A percentile compares a stretch with the other conserved stretches of the same genome.
These are phyloP conservation scores for Lytechinus pictus DNA, from an alignment of 35 echinoderm and acorn worm genomes.

Conservation along the genomic window DNA sequence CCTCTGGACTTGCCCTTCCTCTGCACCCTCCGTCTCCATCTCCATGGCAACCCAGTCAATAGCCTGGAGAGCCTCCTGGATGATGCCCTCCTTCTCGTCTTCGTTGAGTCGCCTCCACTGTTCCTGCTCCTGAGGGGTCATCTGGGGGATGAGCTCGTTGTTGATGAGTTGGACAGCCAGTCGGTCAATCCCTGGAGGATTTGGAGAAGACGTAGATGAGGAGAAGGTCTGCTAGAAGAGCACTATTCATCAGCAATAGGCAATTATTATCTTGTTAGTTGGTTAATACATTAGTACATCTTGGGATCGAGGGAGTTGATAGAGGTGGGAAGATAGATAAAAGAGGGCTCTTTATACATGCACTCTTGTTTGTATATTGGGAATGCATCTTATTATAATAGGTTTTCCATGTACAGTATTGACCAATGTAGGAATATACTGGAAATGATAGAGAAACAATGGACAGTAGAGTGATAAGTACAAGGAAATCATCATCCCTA, in stretches of 20 bases:
- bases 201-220: neutral
- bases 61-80: conserved; percentile 25
- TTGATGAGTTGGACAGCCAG: conserved; percentile 33
- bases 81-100: conserved; percentile 52
- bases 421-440: no score
- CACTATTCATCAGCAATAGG: neutral
- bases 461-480: no score
- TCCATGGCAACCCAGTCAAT: conserved; percentile 42
- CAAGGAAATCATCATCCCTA: no score
- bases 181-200: conserved; percentile 21
- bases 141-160: conserved; percentile 53
- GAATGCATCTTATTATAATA: neutral
- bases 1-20: neutral
- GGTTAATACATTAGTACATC: neutral
- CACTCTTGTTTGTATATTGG: neutral
- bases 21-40: conserved; percentile 29
- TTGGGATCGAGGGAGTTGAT: neutral
- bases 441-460: no score
- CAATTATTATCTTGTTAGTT: neutral
- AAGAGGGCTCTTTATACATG: neutral
- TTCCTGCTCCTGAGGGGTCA: conserved; percentile 26
- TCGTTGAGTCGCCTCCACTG: conserved; percentile 20
- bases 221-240: neutral
- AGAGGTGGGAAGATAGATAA: neutral
- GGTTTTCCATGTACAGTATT: neutral